phyloP scores from a whole-genome alignment of 2,888 invertebrate genomes.

The Marasmarcha lunaedactyla region DNA sequence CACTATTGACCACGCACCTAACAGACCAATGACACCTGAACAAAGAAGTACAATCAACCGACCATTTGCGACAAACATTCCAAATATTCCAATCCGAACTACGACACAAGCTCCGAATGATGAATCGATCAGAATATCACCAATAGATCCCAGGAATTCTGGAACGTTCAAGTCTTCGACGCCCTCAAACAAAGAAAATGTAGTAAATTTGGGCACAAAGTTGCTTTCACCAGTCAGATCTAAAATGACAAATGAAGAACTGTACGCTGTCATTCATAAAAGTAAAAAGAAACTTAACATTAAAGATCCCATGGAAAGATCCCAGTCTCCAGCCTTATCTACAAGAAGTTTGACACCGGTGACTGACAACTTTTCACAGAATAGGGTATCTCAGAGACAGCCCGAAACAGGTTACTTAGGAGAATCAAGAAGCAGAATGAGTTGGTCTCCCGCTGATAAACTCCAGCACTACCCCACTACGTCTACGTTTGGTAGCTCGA shows the following conservation, averaged over 20 bases:
- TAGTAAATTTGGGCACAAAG: conserved; percentile 58
- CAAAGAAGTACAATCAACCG: conserved; percentile 15
- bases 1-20: conserved; percentile 24
- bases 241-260: conserved; percentile 82
- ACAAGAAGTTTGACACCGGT: conserved; percentile 62
- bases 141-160: conserved; percentile 74
- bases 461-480: conserved; percentile 31
- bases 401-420: conserved; percentile 74
- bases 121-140: conserved; percentile 72
- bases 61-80: not conserved
- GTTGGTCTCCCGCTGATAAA: conserved; percentile 73
- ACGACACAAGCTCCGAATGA: conserved; percentile 20
- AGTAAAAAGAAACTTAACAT: conserved; percentile 81
- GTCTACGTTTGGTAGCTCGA: conserved; percentile 29
- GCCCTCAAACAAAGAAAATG: conserved; percentile 68
- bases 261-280: conserved; percentile 82
- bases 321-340: conserved; percentile 56
- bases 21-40: conserved; percentile 17
- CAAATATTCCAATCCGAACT: conserved; percentile 18
- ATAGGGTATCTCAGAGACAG: conserved; percentile 50
- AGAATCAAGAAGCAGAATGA: conserved; percentile 69
- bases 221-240: conserved; percentile 76
- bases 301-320: conserved; percentile 61
- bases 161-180: conserved; percentile 77
- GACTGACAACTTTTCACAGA: conserved; percentile 55